Evolutionary conservation across 2,888 invertebrate species (phyloP).

Genomic region (Lasioglossum oenotherae): DNA sequence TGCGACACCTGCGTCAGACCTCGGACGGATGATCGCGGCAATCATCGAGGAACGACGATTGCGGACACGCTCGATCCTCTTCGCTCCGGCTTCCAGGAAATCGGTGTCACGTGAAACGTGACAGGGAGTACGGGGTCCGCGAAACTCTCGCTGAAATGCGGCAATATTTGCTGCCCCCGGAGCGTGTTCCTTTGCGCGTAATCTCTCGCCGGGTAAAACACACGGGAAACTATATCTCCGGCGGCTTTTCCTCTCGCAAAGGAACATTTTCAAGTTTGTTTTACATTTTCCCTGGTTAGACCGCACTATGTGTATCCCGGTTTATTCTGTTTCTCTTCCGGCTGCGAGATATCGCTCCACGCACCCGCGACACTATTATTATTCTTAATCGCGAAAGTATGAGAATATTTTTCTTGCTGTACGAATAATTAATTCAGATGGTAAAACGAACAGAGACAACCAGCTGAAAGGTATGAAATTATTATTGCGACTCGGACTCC

Average conservation of each 20-base stretch:
- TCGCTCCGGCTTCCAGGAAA: conserved; percentile 63
- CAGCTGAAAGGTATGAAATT: background rate
- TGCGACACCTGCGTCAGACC: conserved; percentile 69
- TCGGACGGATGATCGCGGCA: conserved; percentile 68
- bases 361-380: background rate
- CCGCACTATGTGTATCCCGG: background rate
- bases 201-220: conserved; percentile 15
- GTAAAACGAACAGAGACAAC: background rate
- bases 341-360: background rate
- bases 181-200: conserved; percentile 14
- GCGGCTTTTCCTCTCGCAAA: background rate
- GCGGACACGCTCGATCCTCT: conserved; percentile 67
- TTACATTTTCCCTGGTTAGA: conserved; percentile 2
- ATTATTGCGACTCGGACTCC: background rate
- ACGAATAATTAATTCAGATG: background rate
- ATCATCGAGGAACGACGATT: conserved; percentile 76
- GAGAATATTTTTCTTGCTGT: background rate
- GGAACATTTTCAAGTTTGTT: conserved; percentile 1
- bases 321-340: conserved; percentile 5
- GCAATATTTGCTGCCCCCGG: conserved; percentile 46
- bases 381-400: background rate
- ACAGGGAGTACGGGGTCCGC: conserved; percentile 29
- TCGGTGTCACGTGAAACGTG: conserved; percentile 53
- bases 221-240: background rate
- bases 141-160: conserved; percentile 35